Evolutionary conservation across 2,797 vertebrate genomes (phyloP).

Genomic region (Myotis myotis): DNA sequence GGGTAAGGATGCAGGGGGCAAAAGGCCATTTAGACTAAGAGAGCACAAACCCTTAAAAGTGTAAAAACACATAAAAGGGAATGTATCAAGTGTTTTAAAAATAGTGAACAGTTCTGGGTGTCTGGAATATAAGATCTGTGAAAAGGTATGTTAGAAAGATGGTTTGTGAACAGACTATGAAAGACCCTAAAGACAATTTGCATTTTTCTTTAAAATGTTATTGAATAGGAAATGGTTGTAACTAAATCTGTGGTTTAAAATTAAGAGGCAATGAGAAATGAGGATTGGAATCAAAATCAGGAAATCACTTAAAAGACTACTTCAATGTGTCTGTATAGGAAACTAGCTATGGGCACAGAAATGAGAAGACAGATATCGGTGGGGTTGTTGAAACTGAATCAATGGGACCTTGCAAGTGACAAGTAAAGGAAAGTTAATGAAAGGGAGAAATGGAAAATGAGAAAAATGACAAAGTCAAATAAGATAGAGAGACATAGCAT

Average conservation of each 20-base stretch:
- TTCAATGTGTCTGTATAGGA: not conserved
- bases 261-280: not conserved
- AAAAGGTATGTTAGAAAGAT: not conserved
- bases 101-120: not conserved
- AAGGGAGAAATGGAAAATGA: not conserved
- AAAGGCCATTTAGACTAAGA: not conserved
- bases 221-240: not conserved
- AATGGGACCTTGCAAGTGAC: not conserved
- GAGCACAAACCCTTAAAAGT: not conserved
- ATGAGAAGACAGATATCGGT: not conserved
- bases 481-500: not conserved
- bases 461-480: not conserved
- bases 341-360: not conserved
- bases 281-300: not conserved
- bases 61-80: not conserved
- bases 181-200: not conserved
- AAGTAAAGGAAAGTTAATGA: not conserved
- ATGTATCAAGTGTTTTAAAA: not conserved
- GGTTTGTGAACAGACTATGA: not conserved
- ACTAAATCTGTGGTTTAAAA: not conserved
- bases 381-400: not conserved
- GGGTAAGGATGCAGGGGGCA: not conserved
- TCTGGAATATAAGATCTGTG: not conserved
- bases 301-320: not conserved
- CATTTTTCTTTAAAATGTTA: not conserved